Conservation (phyloP, 2,113 vertebrate genomes). For the Pterocles gutturalis region DNA sequence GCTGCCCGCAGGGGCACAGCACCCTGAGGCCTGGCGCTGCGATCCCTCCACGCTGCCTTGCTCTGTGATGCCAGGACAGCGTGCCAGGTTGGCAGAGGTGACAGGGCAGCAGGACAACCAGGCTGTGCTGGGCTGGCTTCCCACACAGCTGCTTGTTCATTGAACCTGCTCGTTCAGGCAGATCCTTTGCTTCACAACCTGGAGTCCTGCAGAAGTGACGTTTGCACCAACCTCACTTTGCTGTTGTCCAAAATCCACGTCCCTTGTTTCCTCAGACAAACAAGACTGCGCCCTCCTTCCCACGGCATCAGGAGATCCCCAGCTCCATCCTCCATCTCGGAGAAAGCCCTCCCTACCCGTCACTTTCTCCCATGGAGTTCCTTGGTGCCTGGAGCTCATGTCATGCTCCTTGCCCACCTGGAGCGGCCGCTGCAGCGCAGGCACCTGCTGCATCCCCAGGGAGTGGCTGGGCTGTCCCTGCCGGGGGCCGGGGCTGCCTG, state of each 20-base stretch:
- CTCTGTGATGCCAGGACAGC: background rate
- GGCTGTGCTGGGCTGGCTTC: background rate
- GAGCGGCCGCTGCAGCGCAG: background rate
- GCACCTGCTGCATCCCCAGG: background rate
- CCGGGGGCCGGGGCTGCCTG: background rate
- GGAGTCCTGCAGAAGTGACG: background rate
- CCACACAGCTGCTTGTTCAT: background rate
- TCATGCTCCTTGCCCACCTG: background rate
- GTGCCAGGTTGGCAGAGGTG: background rate
- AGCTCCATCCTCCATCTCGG: fast-evolving
- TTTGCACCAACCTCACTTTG: background rate
- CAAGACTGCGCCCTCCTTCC: background rate
- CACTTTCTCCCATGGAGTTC: background rate
- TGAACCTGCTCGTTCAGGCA: background rate
- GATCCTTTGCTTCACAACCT: background rate
- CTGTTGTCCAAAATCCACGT: background rate
- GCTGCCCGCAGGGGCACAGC: fast-evolving
- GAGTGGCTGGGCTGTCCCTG: background rate
- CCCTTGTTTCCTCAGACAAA: background rate
- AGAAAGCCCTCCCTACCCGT: background rate
- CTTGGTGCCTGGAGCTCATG: background rate
- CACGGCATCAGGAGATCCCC: background rate
- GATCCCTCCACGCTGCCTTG: background rate
- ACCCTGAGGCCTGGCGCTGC: too few species aligned
- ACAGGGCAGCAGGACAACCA: background rate